Percentiles rank a stretch among this genome's conserved stretches.
phyloP scores from a whole-genome alignment of 2,797 vertebrate species.

The Gymnothorax reevesii region DNA sequence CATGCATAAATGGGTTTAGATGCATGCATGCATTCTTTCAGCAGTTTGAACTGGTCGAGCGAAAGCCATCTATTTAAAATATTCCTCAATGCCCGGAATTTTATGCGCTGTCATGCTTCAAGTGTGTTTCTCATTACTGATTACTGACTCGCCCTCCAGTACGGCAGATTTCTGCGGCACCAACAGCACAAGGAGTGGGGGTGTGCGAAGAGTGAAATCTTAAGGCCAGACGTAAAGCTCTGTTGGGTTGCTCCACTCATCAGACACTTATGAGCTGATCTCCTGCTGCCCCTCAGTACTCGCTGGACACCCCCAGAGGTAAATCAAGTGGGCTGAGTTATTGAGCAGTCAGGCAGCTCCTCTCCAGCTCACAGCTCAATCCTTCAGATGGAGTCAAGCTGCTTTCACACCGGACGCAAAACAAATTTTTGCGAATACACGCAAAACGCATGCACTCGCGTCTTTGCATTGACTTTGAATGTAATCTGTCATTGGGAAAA shows the following conservation, averaged over 20 bases:
- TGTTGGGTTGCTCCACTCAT: background rate
- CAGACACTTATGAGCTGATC: background rate
- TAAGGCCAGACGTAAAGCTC: slow-evolving; percentile 25
- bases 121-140: background rate
- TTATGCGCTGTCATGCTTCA: slow-evolving; percentile 22
- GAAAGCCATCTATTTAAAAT: slow-evolving; percentile 28
- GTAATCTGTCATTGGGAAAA: no score
- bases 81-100: slow-evolving; percentile 21
- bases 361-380: slow-evolving; percentile 1
- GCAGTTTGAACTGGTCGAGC: background rate
- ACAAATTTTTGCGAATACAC: no score
- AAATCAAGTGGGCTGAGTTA: slow-evolving; percentile 1
- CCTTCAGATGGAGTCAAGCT: background rate
- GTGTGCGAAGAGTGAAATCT: background rate
- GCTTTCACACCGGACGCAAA: no score
- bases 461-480: no score
- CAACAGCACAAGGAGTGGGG: background rate
- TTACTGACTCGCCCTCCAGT: slow-evolving; percentile 15
- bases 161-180: background rate
- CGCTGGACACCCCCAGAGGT: slow-evolving; percentile 19
- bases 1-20: background rate
- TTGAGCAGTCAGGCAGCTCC: slow-evolving; percentile 6
- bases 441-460: no score
- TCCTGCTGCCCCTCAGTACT: background rate
- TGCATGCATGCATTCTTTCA: slow-evolving; percentile 39